Conservation (phyloP, 1,140 invertebrate genomes). For the Danaus plexippus region DNA sequence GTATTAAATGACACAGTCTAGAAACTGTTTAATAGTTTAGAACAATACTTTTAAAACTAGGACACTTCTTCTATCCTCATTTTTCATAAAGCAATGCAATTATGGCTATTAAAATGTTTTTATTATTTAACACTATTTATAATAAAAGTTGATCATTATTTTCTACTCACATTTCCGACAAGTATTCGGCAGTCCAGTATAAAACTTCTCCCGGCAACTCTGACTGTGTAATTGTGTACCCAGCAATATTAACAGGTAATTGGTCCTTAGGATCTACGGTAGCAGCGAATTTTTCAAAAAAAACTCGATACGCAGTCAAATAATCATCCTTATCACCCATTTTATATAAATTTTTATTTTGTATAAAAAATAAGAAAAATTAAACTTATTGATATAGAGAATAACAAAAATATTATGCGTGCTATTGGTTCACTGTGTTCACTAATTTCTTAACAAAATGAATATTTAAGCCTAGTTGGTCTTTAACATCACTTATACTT, state of each 20-base stretch:
- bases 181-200: constrained; percentile 83
- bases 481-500: constrained; percentile 2
- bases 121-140: too few relatives aligned
- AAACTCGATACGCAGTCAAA: constrained; percentile 77
- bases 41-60: too few relatives aligned
- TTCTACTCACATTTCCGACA: constrained; percentile 80
- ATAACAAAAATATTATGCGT: constrained; percentile 28
- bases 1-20: too few relatives aligned
- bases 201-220: constrained; percentile 84
- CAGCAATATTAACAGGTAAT: constrained; percentile 79
- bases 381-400: constrained; percentile 35
- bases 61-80: too few relatives aligned
- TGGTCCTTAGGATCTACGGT: constrained; percentile 80
- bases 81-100: too few relatives aligned
- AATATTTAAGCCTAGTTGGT: too few relatives aligned
- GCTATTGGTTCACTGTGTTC: too few relatives aligned
- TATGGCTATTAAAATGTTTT: too few relatives aligned
- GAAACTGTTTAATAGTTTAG: too few relatives aligned
- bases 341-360: constrained; percentile 27
- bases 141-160: not conserved
- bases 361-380: constrained; percentile 23
- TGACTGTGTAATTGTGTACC: constrained; percentile 76
- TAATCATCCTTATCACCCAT: constrained; percentile 76
- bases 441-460: too few relatives aligned
- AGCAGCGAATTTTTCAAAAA: constrained; percentile 79